Base-by-base conservation (phyloP, 2,797 vertebrate species). In the Gambusia yucatana region DNA sequence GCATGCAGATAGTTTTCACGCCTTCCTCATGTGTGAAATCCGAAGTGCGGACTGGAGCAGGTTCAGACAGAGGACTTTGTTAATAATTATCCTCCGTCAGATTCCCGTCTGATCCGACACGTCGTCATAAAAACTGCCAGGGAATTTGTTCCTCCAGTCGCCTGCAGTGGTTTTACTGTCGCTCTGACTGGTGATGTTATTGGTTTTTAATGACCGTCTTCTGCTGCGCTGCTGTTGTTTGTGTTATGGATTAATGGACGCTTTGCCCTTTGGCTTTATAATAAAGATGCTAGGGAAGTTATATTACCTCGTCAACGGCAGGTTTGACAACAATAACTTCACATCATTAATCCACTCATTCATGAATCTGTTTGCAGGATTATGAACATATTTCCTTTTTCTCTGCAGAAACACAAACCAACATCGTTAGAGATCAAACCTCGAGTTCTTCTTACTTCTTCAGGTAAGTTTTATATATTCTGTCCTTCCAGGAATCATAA, bases 361-460 rank as follows among this genome's bases (percentile, higher is more conserved):
- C 39, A 63, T 52, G 55, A 73, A 22, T 55, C 10, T 1, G 16
- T 75, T 17, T 11, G 25, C 28, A 57, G 61, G 84, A 72, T 77
- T 67, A 80, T 78, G 46, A 79, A 69, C 10, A 46, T 20, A 2
- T 57, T 13, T 7, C 17, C 17, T 39, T 71, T 10, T 22, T 1
- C 16, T 16, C 30, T n/a, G 11, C 88, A 94, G 93, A 89, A 85
- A 77, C 44, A 9, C 80, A 73, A 72, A 82, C 30, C 75, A 80
- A 77, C 78, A 55, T 85, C 36, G 63, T 75, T 73, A 80, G 86
- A 81, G 87, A 85, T 61, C 87, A 75, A 57, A 76, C 77, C 63
- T 55, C 81, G 17, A 83, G 83, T 41, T 82, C 86, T 81, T 80
- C 84, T 3, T 91, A 85, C 83, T 94, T 94, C 82, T 93, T 88